Percentiles rank a stretch among this genome's conserved stretches.
These are phyloP conservation scores for Cantharis flavilabris DNA, from an alignment of 2,888 invertebrate genomes.

Conservation along the genomic window DNA sequence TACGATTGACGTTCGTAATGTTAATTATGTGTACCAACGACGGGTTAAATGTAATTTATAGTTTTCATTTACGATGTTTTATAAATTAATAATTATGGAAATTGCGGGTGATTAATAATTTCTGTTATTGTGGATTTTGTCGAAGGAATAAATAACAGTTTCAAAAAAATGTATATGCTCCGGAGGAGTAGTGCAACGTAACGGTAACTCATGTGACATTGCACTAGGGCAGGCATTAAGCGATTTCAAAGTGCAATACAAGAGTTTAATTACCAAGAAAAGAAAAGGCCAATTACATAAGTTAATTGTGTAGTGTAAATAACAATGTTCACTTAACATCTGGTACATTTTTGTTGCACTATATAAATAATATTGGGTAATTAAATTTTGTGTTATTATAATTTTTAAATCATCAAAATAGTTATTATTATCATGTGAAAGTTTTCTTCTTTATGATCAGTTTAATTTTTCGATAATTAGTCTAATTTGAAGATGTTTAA, in stretches of 20 bases:
- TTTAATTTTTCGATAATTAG: slow-evolving; percentile 9
- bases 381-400: background rate
- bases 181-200: slow-evolving; percentile 16
- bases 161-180: background rate
- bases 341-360: slow-evolving; percentile 18
- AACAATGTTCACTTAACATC: slow-evolving; percentile 16
- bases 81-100: background rate
- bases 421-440: background rate
- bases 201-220: slow-evolving; percentile 17
- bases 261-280: slow-evolving; percentile 24
- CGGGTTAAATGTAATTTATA: background rate
- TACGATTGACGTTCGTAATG: no score
- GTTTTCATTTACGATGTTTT: background rate
- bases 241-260: slow-evolving; percentile 19
- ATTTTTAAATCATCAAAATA: background rate
- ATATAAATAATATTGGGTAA: background rate
- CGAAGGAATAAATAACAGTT: background rate
- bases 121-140: background rate
- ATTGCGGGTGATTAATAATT: background rate
- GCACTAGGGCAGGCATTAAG: slow-evolving; percentile 16
- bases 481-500: slow-evolving; percentile 6
- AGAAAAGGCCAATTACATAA: slow-evolving; percentile 24
- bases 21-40: no score
- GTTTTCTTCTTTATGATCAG: background rate
- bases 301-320: slow-evolving; percentile 26